Evolutionary conservation across 1,140 invertebrate species (phyloP), one percentile per base, ranked within the genome.

Genomic region (Melanaphis sacchari): DNA sequence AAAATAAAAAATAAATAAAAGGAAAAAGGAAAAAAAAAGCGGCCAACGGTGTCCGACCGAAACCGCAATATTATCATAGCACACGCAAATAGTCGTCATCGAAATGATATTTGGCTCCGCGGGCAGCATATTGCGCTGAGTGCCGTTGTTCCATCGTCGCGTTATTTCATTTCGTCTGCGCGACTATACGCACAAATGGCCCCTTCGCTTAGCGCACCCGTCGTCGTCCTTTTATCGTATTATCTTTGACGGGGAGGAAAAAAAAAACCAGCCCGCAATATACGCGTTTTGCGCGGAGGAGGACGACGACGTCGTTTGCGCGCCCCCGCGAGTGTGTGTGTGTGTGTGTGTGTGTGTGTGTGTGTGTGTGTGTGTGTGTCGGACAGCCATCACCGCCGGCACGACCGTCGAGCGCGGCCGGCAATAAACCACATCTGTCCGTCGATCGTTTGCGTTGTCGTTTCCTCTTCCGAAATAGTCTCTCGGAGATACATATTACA

Each of bases 391-490:
- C 76, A 38, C 21, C 76, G 76, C 36, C n/a, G 15, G 15, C 36
- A 76, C 66, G 31, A 76, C 36, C 36, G 46, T 49, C 46, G 46
- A 15, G 15, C 46, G 46, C 46, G 76, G 81, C 81, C 36, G 81
- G 81, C 81, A 82, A 82, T 82, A 82, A 82, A 82, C 81, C 81
- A 82, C 81, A 82, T 82, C 36, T 82, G 81, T 82, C 81, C 81
- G 81, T 82, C 81, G 81, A 82, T 82, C 81, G 38, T 82, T 82
- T 82, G 38, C 38, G n/a, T 5, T 8, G n/a, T 66, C n/a, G 59
- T 76, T 76, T 76, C 59, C n/a, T 76, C 31, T 76, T 82, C 38
- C 36, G 36, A 82, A 82, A 82, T 24, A 82, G 36, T 76, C 59
- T 66, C 59, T 66, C 4, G 4, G 59, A n/a, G 59, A 76, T 76